Base-by-base conservation (phyloP, 2,888 invertebrate genomes). In the Beris chalybata region DNA sequence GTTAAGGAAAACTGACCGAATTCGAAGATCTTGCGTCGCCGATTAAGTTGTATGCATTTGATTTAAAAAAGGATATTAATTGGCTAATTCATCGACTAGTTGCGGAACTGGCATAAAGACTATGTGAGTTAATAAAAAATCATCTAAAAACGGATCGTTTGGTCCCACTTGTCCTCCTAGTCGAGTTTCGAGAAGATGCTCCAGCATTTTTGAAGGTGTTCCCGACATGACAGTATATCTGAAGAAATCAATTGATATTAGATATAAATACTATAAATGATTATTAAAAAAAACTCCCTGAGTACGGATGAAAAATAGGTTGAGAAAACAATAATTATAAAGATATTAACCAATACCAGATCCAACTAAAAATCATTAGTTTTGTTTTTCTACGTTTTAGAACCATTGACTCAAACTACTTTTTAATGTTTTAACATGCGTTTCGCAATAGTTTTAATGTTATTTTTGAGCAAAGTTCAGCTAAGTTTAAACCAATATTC, bases 201-300 rank as follows among this genome's bases (percentile, higher is more conserved):
- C 93, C 73, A 93, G 79, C 88, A 93, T 92, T 81, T 93, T 93
- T 76, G 90, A 89, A 52, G 92, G 89, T 67, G 91, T 90, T 64
- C 92, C 93, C 69, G 92, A 90, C 90, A 93, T 91, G 72, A 93
- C 91, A 74, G 90, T 91, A 78, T 93, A 93, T 80, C 90, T 90
- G 38, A 1, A 3, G 9, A 9, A 38, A 38, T 38, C 3, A 7
- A 38, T 22, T 22, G 22, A 22, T 22, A 22, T 22, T 22, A 22
- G 22, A 22, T 22, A 22, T 22, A 22, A 22, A 22, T 22, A 22
- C 22, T 22, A 22, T 3, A 22, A 22, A 22, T 22, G 22, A 22
- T n/a, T 52, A 13, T 9, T 6, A 5, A 22, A 22, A n/a, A 52
- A 52, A 52, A 3, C 12, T 52, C 9, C 52, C 52, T 45, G 11